A percentile compares a stretch with the other conserved stretches of the same genome.
These are phyloP conservation scores for Chaitophorus viminalis DNA, from an alignment of 2,888 invertebrate species.

Conservation along the genomic window DNA sequence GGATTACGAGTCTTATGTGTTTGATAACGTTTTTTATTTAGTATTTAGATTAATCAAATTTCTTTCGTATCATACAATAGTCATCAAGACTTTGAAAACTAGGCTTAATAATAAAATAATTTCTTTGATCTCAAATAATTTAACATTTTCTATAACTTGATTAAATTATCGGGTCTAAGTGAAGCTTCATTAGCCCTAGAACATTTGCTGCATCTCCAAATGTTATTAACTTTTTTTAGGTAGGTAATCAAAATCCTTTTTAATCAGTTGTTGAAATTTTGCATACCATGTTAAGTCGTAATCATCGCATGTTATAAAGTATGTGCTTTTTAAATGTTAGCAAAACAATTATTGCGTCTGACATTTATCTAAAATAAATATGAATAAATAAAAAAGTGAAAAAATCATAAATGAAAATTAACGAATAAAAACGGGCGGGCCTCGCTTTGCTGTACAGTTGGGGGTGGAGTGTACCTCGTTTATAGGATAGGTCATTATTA, in stretches of 20 bases:
- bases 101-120: conserved; percentile 10
- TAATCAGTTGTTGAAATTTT: conserved; percentile 16
- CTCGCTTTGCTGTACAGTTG: no score
- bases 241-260: not conserved
- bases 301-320: not conserved
- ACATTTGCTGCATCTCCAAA: conserved; percentile 28
- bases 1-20: not conserved
- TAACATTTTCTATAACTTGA: not conserved
- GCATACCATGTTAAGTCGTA: conserved; percentile 11
- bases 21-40: no score
- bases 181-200: conserved; percentile 8
- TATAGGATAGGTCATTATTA: no score
- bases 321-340: not conserved
- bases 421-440: no score
- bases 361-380: no score
- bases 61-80: no score
- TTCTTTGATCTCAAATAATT: conserved; percentile 21
- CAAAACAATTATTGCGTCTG: not conserved
- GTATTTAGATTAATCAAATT: no score
- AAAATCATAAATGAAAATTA: no score
- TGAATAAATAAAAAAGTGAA: no score
- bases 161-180: not conserved
- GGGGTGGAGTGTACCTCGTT: no score
- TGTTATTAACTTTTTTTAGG: not conserved
- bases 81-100: not conserved